phyloP scores from a whole-genome alignment of 2,797 vertebrate genomes.

The Melanogrammus aeglefinus region DNA sequence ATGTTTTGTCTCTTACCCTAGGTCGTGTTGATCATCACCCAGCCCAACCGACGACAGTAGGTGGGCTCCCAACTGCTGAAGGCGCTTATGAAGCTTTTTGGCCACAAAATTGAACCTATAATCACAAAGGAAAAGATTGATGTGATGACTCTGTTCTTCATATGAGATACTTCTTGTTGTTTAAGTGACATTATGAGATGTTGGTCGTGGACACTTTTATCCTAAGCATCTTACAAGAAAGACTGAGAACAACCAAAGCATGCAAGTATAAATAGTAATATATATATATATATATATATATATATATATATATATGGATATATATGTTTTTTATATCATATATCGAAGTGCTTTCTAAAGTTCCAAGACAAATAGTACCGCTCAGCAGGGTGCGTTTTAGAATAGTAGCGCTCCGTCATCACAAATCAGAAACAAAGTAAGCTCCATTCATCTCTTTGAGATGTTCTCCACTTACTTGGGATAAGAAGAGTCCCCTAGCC shows the following conservation, averaged over 20 bases:
- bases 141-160: not conserved
- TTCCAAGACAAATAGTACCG: not conserved
- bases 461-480: slow-evolving; percentile 74
- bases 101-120: slow-evolving; percentile 93
- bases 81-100: slow-evolving; percentile 90
- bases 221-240: not conserved
- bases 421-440: not conserved
- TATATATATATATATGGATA: too few relatives aligned
- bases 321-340: not conserved
- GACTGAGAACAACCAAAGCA: not conserved
- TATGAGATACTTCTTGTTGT: not conserved
- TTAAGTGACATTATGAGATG: not conserved
- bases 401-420: not conserved
- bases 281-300: not conserved
- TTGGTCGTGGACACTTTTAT: not conserved
- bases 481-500: slow-evolving; percentile 94
- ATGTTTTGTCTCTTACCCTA: slow-evolving; percentile 79
- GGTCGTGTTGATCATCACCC: slow-evolving; percentile 92
- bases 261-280: not conserved
- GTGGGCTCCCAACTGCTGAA: slow-evolving; percentile 84
- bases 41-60: slow-evolving; percentile 78
- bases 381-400: not conserved
- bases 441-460: not conserved
- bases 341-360: not conserved
- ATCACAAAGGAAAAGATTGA: slow-evolving; percentile 8